Evolutionary conservation across 2,797 vertebrate genomes (phyloP), one percentile per base, ranked within the genome.

Genomic region (Alca torda): DNA sequence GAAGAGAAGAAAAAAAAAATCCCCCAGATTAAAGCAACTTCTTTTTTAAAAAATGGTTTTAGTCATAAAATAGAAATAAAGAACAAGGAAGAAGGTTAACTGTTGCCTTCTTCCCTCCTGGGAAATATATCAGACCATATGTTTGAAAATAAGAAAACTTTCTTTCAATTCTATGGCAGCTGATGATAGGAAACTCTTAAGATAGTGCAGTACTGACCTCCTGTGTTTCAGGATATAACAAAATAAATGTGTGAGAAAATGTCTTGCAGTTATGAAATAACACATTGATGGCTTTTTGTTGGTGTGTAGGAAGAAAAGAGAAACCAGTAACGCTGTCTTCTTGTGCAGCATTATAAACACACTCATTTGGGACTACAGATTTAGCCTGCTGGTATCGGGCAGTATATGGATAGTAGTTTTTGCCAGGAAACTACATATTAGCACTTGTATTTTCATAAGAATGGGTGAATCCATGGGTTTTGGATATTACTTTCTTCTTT

Each of bases 131-230:
- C 45, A 59, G 80, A 76, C 78, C 65, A 84, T 94, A 91, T 96
- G 84, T 81, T 84, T 96, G 78, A 86, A 96, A 95, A 93, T 35
- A 92, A 75, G 70, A 73, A 93, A 95, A 96, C 65, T 96, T 95
- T 65, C 67, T 78, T 84, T 73, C 35, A 31, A 3, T 87, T 86
- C 68, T 67, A 0, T 74, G 84, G 89, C 82, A 91, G 59, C 79
- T 89, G 56, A 93, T 91, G 65, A 89, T 48, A n/a, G 80, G 72
- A 91, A 91, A 87, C 67, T 77, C 77, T 81, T 87, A 82, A 1
- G 63, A 67, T 61, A 96, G 95, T 96, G 93, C 97, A 88, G 97
- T 79, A 81, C 89, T 97, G 96, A 97, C 95, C 96, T 96, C 95
- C 92, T 97, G 93, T 96, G 95, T 96, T 94, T 88, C 94, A 93